A percentile compares a stretch with the other conserved stretches of the same genome.
Evolutionary conservation across 2,888 invertebrate genomes (phyloP).

Genomic region (Netelia fuscicornis): DNA sequence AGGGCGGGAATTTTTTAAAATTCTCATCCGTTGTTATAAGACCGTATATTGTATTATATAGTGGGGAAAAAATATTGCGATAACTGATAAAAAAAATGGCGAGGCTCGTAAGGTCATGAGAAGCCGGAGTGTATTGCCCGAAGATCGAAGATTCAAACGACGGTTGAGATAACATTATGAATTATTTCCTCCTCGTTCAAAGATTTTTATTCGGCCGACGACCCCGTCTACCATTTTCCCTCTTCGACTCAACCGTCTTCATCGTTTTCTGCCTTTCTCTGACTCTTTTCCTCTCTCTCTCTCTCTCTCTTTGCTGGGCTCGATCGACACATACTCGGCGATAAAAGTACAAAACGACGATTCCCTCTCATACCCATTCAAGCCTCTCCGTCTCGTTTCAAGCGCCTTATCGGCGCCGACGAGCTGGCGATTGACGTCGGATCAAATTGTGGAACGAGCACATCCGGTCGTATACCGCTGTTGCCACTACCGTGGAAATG

Average conservation of each 20-base stretch:
- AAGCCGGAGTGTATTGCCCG: neutral
- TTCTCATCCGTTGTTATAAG: neutral
- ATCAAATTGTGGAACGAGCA: constrained; percentile 39
- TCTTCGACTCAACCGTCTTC: neutral
- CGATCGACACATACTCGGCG: constrained; percentile 10
- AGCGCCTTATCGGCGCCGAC: constrained; percentile 48
- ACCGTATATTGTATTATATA: neutral
- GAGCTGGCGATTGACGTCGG: constrained; percentile 52
- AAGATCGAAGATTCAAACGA: constrained; percentile 6
- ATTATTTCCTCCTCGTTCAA: constrained; percentile 27
- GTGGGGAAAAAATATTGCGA: neutral
- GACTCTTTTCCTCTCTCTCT: neutral
- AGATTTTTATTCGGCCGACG: constrained; percentile 33
- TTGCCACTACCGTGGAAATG: neutral
- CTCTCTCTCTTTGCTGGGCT: neutral
- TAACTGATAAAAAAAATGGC: neutral
- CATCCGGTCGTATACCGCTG: constrained; percentile 40
- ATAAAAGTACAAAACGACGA: constrained; percentile 28
- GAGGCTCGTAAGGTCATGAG: neutral
- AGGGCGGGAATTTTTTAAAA: too few species aligned
- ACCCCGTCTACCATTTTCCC: constrained; percentile 6
- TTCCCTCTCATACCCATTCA: constrained; percentile 22
- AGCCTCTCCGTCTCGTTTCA: constrained; percentile 10
- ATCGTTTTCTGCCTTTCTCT: constrained; percentile 13
- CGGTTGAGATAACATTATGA: constrained; percentile 3